Evolutionary conservation across 2,797 vertebrate genomes (phyloP), one percentile per base, ranked within the genome.

Genomic region (Notolepis coatsorum): DNA sequence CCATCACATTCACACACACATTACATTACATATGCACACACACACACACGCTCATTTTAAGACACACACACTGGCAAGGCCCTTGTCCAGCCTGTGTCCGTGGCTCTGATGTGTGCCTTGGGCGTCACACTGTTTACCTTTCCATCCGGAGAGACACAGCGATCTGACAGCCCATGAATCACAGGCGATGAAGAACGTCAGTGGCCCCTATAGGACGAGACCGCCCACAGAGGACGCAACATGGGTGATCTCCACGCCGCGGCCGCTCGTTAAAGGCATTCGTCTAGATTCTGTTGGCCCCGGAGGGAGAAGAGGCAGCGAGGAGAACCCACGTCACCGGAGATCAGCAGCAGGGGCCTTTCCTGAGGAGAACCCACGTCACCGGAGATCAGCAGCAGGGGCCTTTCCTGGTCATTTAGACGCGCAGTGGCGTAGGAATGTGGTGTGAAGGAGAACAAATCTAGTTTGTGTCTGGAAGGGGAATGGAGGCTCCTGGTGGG

Each of bases 161-260:
- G 8, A 82, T 51, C 45, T 1, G 80, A 80, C 64, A 73, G 81
- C 55, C 67, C 58, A 68, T 83, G 75, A 88, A 77, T 87, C 69
- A 79, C 42, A 45, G 45, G 53, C 28, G 2, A 21, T 8, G 58
- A 50, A 42, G 66, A 68, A 28, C 33, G 52, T 67, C 52, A 37
- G 46, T 17, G 28, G 52, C 61, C 43, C n/a, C n/a, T n/a, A 54
- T 31, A 51, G 75, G 71, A 45, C 28, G 60, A 63, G 58, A 30
- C 51, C 49, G 17, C 12, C 1, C 41, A 24, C 13, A 21, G n/a
- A 13, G 23, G n/a, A 46, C 9, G 51, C 23, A 24, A 64, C 41
- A 12, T 15, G 17, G 13, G 7, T 21, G 39, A 39, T 20, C 18
- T 6, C 35, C 66, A 15, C 27, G 17, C 23, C 1, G 1, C 21